Evolutionary conservation across 2,888 invertebrate genomes (phyloP).

Genomic region (Pristionchus entomophagus): DNA sequence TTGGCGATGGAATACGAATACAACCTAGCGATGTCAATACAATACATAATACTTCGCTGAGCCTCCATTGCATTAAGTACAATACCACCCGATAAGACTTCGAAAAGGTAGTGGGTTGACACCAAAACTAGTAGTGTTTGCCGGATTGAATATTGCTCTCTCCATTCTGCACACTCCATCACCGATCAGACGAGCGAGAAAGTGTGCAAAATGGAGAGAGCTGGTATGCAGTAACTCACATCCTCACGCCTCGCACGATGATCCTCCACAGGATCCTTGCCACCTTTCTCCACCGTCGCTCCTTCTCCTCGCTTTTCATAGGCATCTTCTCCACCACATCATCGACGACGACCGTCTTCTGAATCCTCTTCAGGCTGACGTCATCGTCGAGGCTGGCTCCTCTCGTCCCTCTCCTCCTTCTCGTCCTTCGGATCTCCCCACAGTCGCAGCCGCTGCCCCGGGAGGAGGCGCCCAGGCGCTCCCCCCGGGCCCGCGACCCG

Average conservation of each 20-base stretch:
- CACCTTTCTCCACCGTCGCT: background rate
- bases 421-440: background rate
- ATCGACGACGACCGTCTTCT: background rate
- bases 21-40: no score
- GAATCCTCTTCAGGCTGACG: background rate
- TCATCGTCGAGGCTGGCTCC: background rate
- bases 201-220: no score
- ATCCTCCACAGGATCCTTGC: background rate
- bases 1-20: no score
- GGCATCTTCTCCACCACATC: background rate
- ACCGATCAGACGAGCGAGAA: no score
- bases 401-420: background rate
- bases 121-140: no score
- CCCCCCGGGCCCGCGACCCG: background rate
- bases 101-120: no score
- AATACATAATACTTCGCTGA: no score
- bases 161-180: no score
- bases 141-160: no score
- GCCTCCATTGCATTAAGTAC: no score
- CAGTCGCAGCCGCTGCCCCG: background rate
- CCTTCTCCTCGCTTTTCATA: background rate
- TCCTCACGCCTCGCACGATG: background rate
- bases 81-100: no score
- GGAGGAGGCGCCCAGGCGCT: slow-evolving; percentile 7
- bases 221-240: slow-evolving; percentile 3